These are phyloP conservation scores for Galeruca laticollis DNA, from an alignment of 2,888 invertebrate genomes.

Conservation along the genomic window DNA sequence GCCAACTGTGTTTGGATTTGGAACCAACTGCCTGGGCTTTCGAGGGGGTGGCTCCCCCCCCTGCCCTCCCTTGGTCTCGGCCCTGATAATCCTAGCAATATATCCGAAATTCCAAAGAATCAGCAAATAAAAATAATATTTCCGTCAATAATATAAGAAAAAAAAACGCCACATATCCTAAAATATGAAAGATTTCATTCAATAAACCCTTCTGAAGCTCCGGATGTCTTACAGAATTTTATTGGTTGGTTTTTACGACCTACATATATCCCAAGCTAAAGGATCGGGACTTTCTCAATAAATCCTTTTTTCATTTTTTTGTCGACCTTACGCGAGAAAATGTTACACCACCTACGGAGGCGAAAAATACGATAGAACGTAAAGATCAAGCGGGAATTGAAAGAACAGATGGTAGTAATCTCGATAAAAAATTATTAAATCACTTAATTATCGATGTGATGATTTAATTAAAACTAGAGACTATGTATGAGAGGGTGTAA, in stretches of 20 bases:
- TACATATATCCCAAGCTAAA: slow-evolving; percentile 13
- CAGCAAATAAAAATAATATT: slow-evolving; percentile 1
- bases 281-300: slow-evolving; percentile 20
- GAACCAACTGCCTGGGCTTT: too few relatives aligned
- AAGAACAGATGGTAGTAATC: not conserved
- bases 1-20: too few relatives aligned
- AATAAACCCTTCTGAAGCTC: slow-evolving; percentile 22
- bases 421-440: not conserved
- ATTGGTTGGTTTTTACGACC: slow-evolving; percentile 31
- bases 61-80: too few relatives aligned
- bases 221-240: slow-evolving; percentile 20
- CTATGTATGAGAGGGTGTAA: not conserved
- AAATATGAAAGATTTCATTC: slow-evolving; percentile 11
- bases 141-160: not conserved
- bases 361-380: not conserved
- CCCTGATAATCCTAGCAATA: too few relatives aligned
- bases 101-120: not conserved
- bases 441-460: not conserved
- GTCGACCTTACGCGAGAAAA: slow-evolving; percentile 9
- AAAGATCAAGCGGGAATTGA: not conserved
- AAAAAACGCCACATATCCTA: slow-evolving; percentile 5
- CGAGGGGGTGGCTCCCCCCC: too few relatives aligned
- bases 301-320: slow-evolving; percentile 23
- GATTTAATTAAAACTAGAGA: not conserved
- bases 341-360: slow-evolving; percentile 1